Evolutionary conservation across 2,113 vertebrate species (phyloP).

Genomic region (Phrynosoma platyrhinos): DNA sequence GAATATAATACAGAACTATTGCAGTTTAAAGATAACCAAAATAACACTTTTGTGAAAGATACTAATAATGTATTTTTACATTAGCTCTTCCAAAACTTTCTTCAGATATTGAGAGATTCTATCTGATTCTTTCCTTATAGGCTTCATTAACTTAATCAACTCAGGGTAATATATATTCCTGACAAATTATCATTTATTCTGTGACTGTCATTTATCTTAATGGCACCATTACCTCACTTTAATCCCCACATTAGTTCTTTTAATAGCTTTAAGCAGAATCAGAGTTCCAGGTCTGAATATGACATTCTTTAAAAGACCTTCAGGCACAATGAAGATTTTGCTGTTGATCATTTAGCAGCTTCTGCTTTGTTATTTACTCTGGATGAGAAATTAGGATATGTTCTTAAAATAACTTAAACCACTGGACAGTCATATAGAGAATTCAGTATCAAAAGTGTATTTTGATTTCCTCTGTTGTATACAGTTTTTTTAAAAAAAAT

Average conservation of each 20-base stretch:
- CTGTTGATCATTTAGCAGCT: conserved; percentile 8
- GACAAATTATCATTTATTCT: conserved; percentile 46
- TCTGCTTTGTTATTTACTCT: background rate
- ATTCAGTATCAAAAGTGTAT: background rate
- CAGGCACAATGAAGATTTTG: conserved; percentile 11
- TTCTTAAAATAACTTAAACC: background rate
- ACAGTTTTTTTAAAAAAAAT: too few relatives aligned
- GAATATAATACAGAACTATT: background rate
- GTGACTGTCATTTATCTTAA: conserved; percentile 47
- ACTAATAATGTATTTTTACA: conserved; percentile 30
- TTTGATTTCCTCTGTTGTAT: too few relatives aligned
- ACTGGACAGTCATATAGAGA: background rate
- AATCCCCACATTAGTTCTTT: conserved; percentile 37
- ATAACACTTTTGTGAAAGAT: background rate
- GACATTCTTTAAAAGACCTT: conserved; percentile 37
- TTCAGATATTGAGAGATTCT: conserved; percentile 18
- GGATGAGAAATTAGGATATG: background rate
- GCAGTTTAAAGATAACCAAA: background rate
- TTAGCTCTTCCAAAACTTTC: conserved; percentile 23
- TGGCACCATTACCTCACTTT: conserved; percentile 46
- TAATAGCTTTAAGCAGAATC: conserved; percentile 49
- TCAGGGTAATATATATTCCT: conserved; percentile 36
- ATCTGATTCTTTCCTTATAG: conserved; percentile 1
- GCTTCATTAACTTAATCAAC: conserved; percentile 54
- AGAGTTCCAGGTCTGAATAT: conserved; percentile 36